Base-by-base conservation (phyloP, 1,140 invertebrate species). In the Tribolium madens region DNA sequence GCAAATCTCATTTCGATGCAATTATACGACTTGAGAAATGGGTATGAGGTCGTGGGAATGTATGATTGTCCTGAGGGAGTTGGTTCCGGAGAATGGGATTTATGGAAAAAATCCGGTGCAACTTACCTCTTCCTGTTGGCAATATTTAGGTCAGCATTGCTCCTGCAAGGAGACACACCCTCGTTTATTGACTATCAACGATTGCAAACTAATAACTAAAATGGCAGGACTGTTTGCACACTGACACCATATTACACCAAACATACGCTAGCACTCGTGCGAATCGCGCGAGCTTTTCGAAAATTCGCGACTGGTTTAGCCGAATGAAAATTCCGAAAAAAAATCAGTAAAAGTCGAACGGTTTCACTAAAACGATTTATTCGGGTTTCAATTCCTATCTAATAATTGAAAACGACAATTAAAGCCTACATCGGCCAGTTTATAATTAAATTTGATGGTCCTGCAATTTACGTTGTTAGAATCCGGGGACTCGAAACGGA, bases 101-200 rank as follows among this genome's bases (percentile, higher is more conserved):
- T 42, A n/a, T 2, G 36, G 36, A 42, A 42, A 42, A 42, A 42
- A 0, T 42, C 9, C 10, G 14, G 17, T 21, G 1, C 7, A 9
- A 72, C 46, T 48, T 72, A 33, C 70, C 46, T 72, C 68, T 71
- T 47, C 13, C 42, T 48, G 42, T 12, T 31, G 18, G 46, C 26
- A 72, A 78, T 69, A 78, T 72, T 50, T 78, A 75, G 77, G 77
- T 78, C 77, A 78, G 21, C 77, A 75, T 78, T 78, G 73, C 77
- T 73, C 48, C 57, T 26, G 48, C 53, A 52, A 68, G 72, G 60
- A 77, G 77, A 78, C 77, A 78, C 77, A 75, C 77, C 77, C 77
- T 75, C 73, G 12, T 17, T 78, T 78, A 78, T 78, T 70, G 76
- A 78, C 76, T 78, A 50, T 64, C 10, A 64, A 64, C 57, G 57